Conservation (phyloP, 2,113 vertebrate genomes). For the Mixornis gularis region DNA sequence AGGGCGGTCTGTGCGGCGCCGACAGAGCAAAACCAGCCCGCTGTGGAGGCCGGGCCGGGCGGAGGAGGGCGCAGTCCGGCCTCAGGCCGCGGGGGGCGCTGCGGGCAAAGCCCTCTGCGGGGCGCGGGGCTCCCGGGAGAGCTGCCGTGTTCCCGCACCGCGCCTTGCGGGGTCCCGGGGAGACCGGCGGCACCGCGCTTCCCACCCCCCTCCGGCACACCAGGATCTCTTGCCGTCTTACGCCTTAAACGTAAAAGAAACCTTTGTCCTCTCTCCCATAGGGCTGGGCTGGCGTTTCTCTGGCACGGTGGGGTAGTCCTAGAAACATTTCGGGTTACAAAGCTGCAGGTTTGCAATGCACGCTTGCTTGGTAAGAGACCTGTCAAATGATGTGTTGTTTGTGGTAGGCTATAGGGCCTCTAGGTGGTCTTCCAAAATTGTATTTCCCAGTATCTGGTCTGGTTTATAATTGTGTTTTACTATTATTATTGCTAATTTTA, state of each 20-base stretch:
- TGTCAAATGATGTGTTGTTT: too few relatives aligned
- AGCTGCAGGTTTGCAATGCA: background rate
- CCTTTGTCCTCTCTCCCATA: accelerated
- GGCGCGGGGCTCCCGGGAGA: too few relatives aligned
- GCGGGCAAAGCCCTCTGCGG: too few relatives aligned
- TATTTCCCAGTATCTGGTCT: background rate
- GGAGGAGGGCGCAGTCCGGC: background rate
- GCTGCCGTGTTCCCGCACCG: accelerated
- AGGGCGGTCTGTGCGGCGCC: background rate
- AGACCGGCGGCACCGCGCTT: background rate
- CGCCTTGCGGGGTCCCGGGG: accelerated
- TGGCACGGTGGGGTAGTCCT: background rate
- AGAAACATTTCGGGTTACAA: accelerated
- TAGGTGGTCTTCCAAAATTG: background rate
- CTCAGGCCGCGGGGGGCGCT: background rate
- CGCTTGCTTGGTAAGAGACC: accelerated
- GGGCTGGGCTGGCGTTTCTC: background rate
- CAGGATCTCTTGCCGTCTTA: accelerated
- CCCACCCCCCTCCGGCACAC: accelerated
- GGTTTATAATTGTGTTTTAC: background rate
- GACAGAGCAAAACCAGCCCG: accelerated
- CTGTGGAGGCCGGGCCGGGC: background rate
- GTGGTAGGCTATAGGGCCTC: background rate
- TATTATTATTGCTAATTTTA: accelerated
- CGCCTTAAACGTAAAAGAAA: accelerated